These are phyloP conservation scores for Pantherophis alleghaniensis DNA, from an alignment of 2,797 vertebrate genomes.

Conservation along the genomic window DNA sequence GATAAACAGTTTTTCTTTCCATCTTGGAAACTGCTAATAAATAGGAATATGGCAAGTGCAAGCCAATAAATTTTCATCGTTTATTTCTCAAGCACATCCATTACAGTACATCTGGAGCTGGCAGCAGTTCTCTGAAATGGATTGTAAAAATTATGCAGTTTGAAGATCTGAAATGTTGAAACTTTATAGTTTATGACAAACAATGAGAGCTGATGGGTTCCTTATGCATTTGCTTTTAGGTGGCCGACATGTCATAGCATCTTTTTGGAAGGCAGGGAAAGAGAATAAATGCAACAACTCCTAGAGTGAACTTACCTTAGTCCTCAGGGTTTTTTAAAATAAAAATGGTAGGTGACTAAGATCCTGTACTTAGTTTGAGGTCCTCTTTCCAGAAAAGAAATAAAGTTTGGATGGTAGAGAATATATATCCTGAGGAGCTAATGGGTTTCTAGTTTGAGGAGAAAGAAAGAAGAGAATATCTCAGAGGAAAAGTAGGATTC, in stretches of 20 bases:
- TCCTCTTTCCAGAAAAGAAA: neutral
- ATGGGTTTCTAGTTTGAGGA: neutral
- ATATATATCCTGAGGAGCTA: neutral
- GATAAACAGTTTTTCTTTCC: neutral
- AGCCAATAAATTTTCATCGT: neutral
- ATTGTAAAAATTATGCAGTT: conserved; percentile 1
- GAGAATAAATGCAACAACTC: neutral
- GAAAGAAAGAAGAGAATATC: neutral
- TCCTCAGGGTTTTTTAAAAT: neutral
- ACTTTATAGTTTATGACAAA: neutral
- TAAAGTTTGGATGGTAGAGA: neutral
- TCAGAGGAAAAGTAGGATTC: neutral
- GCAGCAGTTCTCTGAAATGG: conserved; percentile 1
- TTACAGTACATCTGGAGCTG: neutral
- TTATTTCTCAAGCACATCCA: neutral
- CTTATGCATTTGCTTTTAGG: neutral
- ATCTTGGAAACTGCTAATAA: neutral
- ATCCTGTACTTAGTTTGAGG: neutral
- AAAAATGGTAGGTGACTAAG: neutral
- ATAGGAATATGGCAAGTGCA: neutral
- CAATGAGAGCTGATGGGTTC: neutral
- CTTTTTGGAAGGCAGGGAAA: neutral
- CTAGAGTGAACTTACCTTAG: neutral
- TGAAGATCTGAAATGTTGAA: neutral
- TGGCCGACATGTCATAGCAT: neutral